phyloP scores from a whole-genome alignment of 2,113 vertebrate genomes.

The Puffinus mauretanicus region DNA sequence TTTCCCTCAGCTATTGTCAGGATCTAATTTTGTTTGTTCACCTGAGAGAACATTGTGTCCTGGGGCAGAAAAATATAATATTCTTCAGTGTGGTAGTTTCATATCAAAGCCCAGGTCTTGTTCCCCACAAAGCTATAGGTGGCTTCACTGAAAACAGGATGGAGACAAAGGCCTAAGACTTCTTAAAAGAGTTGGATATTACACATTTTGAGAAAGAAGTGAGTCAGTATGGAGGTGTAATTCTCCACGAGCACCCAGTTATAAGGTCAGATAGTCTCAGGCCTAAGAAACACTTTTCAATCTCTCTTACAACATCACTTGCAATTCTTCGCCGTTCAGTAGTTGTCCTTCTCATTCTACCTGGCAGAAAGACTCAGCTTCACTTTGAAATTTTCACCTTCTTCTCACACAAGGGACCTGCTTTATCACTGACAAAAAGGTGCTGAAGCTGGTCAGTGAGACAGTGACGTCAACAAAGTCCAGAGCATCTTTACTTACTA shows the following conservation, averaged over 20 bases:
- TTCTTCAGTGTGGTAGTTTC: neutral
- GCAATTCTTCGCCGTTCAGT: neutral
- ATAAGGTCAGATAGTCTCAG: neutral
- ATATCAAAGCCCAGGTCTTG: neutral
- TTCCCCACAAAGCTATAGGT: neutral
- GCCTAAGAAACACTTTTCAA: neutral
- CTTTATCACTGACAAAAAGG: neutral
- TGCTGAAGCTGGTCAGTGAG: neutral
- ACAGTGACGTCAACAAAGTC: neutral
- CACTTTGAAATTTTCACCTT: neutral
- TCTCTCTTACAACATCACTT: neutral
- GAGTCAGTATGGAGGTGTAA: neutral
- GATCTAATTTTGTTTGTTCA: neutral
- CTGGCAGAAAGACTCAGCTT: neutral
- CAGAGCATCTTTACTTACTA: neutral
- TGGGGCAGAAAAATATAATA: neutral
- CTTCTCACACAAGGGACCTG: neutral
- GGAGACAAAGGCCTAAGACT: neutral
- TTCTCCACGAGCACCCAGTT: neutral
- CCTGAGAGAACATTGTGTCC: neutral
- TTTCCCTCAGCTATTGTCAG: neutral
- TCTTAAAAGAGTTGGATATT: neutral
- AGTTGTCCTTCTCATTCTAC: neutral
- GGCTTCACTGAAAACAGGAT: neutral
- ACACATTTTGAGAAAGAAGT: neutral